phyloP scores from a whole-genome alignment of 2,888 invertebrate genomes.

The Zhengitettix transpicula region DNA sequence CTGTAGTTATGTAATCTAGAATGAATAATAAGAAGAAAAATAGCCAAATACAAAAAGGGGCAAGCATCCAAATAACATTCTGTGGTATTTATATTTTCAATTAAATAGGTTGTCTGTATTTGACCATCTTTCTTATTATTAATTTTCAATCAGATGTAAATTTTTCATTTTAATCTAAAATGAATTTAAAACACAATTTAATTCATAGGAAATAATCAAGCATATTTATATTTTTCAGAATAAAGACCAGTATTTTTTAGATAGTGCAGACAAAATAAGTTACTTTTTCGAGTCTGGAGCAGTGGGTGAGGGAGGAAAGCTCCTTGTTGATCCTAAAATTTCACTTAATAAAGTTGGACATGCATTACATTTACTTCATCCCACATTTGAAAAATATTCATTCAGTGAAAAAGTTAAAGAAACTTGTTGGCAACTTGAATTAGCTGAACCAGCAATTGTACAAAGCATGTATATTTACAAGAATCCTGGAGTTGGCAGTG shows the following conservation, averaged over 20 bases:
- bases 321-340: slow-evolving; percentile 44
- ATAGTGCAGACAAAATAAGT: slow-evolving; percentile 81
- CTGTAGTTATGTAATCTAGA: too few species aligned
- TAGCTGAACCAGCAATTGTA: slow-evolving; percentile 64
- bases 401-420: slow-evolving; percentile 71
- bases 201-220: too few species aligned
- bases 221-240: slow-evolving; percentile 24
- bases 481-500: slow-evolving; percentile 78
- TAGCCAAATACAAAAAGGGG: too few species aligned
- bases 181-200: too few species aligned
- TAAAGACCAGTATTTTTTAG: slow-evolving; percentile 68
- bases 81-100: too few species aligned
- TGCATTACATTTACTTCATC: slow-evolving; percentile 65
- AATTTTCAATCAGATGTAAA: too few species aligned
- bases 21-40: too few species aligned
- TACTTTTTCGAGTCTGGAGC: slow-evolving; percentile 82
- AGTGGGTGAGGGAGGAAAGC: slow-evolving; percentile 53
- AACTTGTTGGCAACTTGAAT: slow-evolving; percentile 52
- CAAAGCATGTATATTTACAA: slow-evolving; percentile 99
- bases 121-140: too few species aligned
- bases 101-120: too few species aligned
- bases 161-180: too few species aligned
- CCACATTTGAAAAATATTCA: slow-evolving; percentile 64
- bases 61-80: too few species aligned
- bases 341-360: slow-evolving; percentile 80